Evolutionary conservation across 2,797 vertebrate genomes (phyloP).

Genomic region (Falco novaeseelandiae): DNA sequence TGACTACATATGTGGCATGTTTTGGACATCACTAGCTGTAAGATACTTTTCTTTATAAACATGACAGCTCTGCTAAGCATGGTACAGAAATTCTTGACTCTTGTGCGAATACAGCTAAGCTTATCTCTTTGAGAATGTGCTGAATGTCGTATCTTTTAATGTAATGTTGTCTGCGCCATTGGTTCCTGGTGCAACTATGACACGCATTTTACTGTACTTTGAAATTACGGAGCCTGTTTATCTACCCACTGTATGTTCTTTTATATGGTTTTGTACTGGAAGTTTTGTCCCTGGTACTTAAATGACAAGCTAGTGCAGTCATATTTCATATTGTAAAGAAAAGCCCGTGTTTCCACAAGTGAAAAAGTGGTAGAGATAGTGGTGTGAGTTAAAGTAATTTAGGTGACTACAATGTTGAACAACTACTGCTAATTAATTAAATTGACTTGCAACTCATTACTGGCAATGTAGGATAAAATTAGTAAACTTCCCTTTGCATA

Average conservation of each 20-base stretch:
- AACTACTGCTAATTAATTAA: conserved; percentile 15
- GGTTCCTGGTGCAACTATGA: not conserved
- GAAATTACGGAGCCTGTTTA: not conserved
- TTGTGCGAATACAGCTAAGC: not conserved
- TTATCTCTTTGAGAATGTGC: not conserved
- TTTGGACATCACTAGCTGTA: not conserved
- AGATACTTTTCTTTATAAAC: not conserved
- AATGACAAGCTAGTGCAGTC: not conserved
- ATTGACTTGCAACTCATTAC: conserved; percentile 18
- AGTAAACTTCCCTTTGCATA: not conserved
- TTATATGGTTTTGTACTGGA: not conserved
- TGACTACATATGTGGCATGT: not conserved
- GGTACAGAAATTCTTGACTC: not conserved
- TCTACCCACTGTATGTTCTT: not conserved
- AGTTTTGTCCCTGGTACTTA: not conserved
- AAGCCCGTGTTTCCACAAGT: not conserved
- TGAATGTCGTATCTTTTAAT: not conserved
- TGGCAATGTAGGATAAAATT: not conserved
- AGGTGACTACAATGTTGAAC: not conserved
- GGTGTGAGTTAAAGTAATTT: not conserved
- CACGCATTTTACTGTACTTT: not conserved
- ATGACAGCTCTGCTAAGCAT: not conserved
- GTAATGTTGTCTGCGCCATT: not conserved
- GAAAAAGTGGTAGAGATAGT: not conserved
- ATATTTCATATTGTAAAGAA: not conserved